Base-by-base conservation (phyloP, 2,888 invertebrate genomes). In the Boloria euphrosyne region DNA sequence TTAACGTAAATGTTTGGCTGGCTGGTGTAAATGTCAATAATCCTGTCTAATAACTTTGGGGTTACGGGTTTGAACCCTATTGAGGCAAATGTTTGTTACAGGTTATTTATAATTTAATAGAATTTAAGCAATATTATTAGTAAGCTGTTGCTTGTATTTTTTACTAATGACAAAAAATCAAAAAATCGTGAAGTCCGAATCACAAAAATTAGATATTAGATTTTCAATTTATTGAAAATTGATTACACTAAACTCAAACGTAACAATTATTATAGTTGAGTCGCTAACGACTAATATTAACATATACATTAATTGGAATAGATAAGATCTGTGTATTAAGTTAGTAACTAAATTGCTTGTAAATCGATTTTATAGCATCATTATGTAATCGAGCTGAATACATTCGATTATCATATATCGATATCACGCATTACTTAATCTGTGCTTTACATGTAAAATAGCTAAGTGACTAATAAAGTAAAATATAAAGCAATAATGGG, bases 361-460 rank as follows among this genome's bases (percentile, higher is more conserved):
- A 65, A 65, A 65, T 65, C 58, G 78, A 83, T 81, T 81, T 79
- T 78, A 86, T 82, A 76, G 80, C 76, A 76, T 80, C 83, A 86
- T 86, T 85, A 84, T 83, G 80, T 81, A 77, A 79, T 81, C 71
- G 74, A 73, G 76, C 80, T 38, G 7, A 7, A 38, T 38, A 80
- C 78, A 75, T 75, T 77, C 78, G 72, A 75, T 79, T 79, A 79
- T 79, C 73, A 66, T 61, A 74, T 75, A 79, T 76, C 74, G 78
- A 80, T 79, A 74, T 68, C 58, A 62, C 57, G 60, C 76, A 73
- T 76, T 76, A 80, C 67, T 62, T 62, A 16, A 51, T 51, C 51
- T 64, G 52, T 47, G 64, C 58, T 65, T 27, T 65, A 65, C 27
- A 64, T 59, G 46, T 52, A 22, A 22, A 65, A 53, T 51, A 16